Conservation (phyloP, 23 tunicate species). For the Phallusia fumigata region DNA sequence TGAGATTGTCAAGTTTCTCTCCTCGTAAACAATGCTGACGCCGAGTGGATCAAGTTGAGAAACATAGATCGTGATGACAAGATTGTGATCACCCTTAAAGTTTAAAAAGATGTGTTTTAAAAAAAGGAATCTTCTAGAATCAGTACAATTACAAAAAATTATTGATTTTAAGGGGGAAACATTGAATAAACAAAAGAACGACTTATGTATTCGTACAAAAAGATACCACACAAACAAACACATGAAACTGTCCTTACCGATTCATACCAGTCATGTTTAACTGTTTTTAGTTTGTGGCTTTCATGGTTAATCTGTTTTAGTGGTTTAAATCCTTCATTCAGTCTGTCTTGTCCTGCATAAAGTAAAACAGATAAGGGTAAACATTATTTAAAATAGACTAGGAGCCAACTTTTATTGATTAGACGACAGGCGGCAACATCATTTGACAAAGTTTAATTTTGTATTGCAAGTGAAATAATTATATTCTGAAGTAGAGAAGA, state of each 20-base stretch:
- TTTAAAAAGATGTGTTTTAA: too few species aligned
- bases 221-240: not conserved
- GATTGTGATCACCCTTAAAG: conserved; percentile 15
- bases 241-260: conserved; percentile 11
- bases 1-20: conserved; percentile 16
- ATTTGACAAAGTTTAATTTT: too few species aligned
- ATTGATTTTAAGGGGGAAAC: too few species aligned
- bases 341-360: not conserved
- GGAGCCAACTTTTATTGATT: too few species aligned
- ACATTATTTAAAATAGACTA: too few species aligned
- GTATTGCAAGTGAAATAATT: too few species aligned
- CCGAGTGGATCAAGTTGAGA: conserved; percentile 48
- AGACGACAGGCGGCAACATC: too few species aligned
- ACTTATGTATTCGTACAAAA: not conserved
- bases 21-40: conserved; percentile 23
- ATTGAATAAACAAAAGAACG: too few species aligned
- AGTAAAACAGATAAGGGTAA: too few species aligned
- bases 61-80: conserved; percentile 29
- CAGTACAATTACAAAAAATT: too few species aligned
- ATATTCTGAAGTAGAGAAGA: too few species aligned
- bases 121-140: too few species aligned
- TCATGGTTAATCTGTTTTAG: not conserved
- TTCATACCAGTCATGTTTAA: conserved; percentile 35
- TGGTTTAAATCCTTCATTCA: not conserved
- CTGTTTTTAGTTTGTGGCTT: conserved; percentile 16